Base-by-base conservation (phyloP, 2,113 vertebrate species). In the Cercopithecus mona region DNA sequence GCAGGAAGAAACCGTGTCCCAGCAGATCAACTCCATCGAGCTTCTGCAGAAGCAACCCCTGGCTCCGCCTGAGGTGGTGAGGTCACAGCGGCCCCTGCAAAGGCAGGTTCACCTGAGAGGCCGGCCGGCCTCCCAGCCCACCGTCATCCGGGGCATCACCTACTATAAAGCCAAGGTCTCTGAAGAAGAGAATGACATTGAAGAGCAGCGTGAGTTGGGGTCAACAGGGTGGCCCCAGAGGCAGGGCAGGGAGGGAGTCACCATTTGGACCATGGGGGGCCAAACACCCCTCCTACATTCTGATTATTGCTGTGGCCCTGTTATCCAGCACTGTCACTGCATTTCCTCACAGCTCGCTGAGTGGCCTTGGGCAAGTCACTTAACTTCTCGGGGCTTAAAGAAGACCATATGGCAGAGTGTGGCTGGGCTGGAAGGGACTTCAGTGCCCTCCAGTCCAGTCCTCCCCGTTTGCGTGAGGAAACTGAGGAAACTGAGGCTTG, bases 101-200 rank as follows among this genome's bases (percentile, higher is more conserved):
- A 98, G 98, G 80, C 98, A 98, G 93, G 97, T 99, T 75, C 94
- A 40, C 0, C 35, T 98, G 70, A 98, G 98, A 94, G 98, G 98
- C 43, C 98, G 98, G 81, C 95, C 98, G 0, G 98, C 99, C 59
- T 98, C 99, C 80, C 99, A 98, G 88, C 99, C 99, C 89, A 99
- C 99, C 52, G 98, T 99, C 70, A 98, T 99, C 96, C 99, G 99
- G 96, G 99, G 99, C 38, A 98, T 99, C 97, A 99, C 99, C 91
- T 99, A 99, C 98, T 99, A 99, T 97, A 99, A 99, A 98, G 99
- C 99, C 14, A 99, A 99, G 96, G 98, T 99, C 55, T 97, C 98
- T 0, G 99, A 99, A 78, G 99, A 99, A 0, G 99, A 99, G 81
- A 99, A 98, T 0, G 99, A 99, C 84, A 99, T 99, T 0, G 99